Percentiles rank a stretch among this genome's conserved stretches.
Evolutionary conservation across 2,113 vertebrate species (phyloP).

Genomic region (Caranx melampygus): DNA sequence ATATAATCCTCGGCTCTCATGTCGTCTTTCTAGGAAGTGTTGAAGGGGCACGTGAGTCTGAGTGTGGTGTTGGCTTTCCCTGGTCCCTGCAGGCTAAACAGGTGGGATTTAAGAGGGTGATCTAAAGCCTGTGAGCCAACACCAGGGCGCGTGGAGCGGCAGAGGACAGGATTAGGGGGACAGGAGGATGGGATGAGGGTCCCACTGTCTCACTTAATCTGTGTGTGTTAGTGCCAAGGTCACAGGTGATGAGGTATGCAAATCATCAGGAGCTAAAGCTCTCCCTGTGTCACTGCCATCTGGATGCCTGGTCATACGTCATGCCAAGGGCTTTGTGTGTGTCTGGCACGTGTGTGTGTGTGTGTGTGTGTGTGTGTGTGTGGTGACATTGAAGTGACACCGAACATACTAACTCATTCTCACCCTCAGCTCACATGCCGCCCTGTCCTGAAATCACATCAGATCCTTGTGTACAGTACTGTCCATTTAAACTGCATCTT

Average conservation of each 20-base stretch:
- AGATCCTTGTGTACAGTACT: neutral
- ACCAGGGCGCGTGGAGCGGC: constrained; percentile 6
- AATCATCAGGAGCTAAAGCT: constrained; percentile 56
- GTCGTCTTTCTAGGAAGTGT: constrained; percentile 67
- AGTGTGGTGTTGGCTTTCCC: constrained; percentile 56
- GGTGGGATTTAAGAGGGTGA: constrained; percentile 72
- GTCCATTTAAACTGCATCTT: neutral
- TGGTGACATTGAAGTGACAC: constrained; percentile 59
- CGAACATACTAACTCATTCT: constrained; percentile 48
- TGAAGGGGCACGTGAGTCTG: constrained; percentile 36
- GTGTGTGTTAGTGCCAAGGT: constrained; percentile 53
- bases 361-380: constrained; percentile 6
- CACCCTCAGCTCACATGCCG: constrained; percentile 35
- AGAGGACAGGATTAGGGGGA: constrained; percentile 49
- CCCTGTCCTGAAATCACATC: constrained; percentile 16
- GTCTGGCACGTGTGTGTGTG: constrained; percentile 37
- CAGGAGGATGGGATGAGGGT: constrained; percentile 28
- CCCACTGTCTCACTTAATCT: constrained; percentile 41
- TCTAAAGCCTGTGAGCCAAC: constrained; percentile 36
- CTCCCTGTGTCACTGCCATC: constrained; percentile 47
- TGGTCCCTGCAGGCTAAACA: constrained; percentile 63
- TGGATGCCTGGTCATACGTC: constrained; percentile 45
- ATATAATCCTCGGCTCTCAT: constrained; percentile 55
- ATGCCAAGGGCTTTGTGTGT: constrained; percentile 25
- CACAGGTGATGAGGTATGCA: constrained; percentile 62